phyloP scores from a whole-genome alignment of 2,888 invertebrate genomes.

The Agapetus fuscipes region DNA sequence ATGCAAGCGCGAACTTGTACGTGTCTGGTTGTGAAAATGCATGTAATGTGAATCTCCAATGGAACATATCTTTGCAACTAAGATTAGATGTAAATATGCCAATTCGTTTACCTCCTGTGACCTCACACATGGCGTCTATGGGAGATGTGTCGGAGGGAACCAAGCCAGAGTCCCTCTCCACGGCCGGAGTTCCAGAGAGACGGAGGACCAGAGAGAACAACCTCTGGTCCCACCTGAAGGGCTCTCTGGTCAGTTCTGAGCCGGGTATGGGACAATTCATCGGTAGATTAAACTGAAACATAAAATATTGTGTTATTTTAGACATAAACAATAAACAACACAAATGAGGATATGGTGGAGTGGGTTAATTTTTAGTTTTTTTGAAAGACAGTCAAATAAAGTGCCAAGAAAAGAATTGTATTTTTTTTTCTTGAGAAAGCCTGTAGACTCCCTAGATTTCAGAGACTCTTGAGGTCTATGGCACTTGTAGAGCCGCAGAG shows the following conservation, averaged over 20 bases:
- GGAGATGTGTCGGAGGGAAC: conserved; percentile 92
- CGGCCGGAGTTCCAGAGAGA: conserved; percentile 83
- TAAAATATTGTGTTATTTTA: not conserved
- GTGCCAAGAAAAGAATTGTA: no score
- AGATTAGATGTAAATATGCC: no score
- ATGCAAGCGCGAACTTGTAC: no score
- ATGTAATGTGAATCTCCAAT: no score
- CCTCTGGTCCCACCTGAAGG: conserved; percentile 99
- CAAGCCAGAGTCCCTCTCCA: conserved; percentile 75
- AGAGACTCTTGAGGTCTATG: no score
- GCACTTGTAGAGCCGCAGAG: no score
- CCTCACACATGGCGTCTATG: conserved; percentile 97
- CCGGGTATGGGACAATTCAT: conserved; percentile 93
- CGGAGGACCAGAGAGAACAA: conserved; percentile 90
- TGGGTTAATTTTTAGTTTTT: no score
- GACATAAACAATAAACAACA: not conserved
- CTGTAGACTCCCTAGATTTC: no score
- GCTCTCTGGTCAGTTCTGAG: conserved; percentile 93
- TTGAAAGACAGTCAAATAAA: no score
- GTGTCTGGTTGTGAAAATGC: no score
- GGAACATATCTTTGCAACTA: no score
- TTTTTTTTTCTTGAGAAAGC: no score
- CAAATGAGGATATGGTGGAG: conserved; percentile 8
- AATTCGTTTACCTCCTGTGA: conserved; percentile 95
- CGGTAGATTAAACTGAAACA: conserved; percentile 69